Base-by-base conservation (phyloP, 2,113 vertebrate species). In the Macquaria ambigua region DNA sequence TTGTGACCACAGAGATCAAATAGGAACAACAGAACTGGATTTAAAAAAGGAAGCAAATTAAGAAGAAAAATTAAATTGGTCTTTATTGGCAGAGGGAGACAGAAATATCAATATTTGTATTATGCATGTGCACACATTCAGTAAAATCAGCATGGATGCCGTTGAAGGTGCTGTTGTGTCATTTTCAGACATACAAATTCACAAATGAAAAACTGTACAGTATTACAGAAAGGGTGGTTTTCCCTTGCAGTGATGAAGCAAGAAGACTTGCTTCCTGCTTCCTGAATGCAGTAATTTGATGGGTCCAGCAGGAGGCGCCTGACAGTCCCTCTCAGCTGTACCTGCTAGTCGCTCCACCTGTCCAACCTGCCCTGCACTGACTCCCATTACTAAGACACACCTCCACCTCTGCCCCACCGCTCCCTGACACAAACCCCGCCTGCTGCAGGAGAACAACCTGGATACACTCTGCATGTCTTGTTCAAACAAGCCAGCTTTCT, bases 251-350 rank as follows among this genome's bases (percentile, higher is more conserved):
- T 62, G 41, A 37, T 77, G 39, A 68, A 74, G 31, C 64, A 63
- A 34, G 23, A 72, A 16, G 10, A 12, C 16, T 41, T 23, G 10
- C 66, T 61, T 79, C 79, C 73, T 71, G 10, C 77, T 70, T 86
- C 64, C 48, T 85, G 41, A 39, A 25, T 69, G 61, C 71, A 70
- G 41, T 75, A 0, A n/a, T 76, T 12, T 28, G 1, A 73, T 31
- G 9, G 5, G 18, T 75, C 92, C 92, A 93, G 86, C 89, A 95
- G 94, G 91, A 86, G 94, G 91, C 86, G 43, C 77, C 82, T 76
- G 55, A 9, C 79, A 48, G 66, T 1, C 58, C 15, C 18, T 15
- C 67, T 85, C 84, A 8, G 67, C 87, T 31, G 46, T 86, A 90
- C 88, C 90, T 93, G 82, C 56, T 6, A 25, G 84, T 89, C 23